These are phyloP conservation scores for Trichonephila clavata DNA, from an alignment of 1,140 invertebrate species.

Conservation along the genomic window DNA sequence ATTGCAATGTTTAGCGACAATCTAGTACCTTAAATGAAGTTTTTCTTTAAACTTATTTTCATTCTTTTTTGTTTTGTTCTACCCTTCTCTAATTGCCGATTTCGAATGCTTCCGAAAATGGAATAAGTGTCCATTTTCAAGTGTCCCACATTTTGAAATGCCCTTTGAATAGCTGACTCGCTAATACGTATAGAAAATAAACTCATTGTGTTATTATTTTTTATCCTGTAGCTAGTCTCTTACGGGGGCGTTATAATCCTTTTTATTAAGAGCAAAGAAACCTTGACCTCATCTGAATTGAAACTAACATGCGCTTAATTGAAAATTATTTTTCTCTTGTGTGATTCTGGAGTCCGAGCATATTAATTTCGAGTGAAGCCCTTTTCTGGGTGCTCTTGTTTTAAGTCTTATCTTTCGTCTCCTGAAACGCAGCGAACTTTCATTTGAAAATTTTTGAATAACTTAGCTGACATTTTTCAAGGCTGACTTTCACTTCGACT, in stretches of 20 bases:
- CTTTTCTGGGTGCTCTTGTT: too few relatives aligned
- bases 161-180: background rate
- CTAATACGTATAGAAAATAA: background rate
- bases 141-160: background rate
- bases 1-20: too few relatives aligned
- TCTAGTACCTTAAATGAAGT: background rate
- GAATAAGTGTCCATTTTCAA: background rate
- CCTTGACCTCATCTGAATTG: too few relatives aligned
- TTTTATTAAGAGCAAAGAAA: background rate
- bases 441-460: too few relatives aligned
- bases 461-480: too few relatives aligned
- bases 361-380: too few relatives aligned
- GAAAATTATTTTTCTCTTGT: too few relatives aligned
- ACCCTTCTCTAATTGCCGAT: constrained; percentile 1
- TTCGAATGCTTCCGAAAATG: background rate
- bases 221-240: background rate
- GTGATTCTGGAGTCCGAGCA: too few relatives aligned
- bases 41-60: background rate
- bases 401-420: too few relatives aligned
- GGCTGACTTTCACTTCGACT: background rate
- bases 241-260: background rate
- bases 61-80: background rate
- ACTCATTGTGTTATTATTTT: background rate
- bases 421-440: too few relatives aligned
- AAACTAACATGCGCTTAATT: too few relatives aligned